Conservation (phyloP, 2,888 invertebrate species). For the Hermaeophaga mercurialis region DNA sequence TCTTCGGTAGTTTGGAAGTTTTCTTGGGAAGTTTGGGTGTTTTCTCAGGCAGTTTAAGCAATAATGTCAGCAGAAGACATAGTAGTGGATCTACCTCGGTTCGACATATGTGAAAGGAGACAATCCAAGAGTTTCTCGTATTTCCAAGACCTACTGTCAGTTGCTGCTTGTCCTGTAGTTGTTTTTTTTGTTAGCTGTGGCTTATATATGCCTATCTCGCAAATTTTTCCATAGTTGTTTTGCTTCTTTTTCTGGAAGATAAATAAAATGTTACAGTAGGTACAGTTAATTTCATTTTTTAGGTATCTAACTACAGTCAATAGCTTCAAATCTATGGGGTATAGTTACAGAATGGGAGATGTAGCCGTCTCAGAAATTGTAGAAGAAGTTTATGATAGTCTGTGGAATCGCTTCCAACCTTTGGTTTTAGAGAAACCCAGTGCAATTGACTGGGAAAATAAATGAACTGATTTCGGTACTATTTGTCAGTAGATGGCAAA, state of each 20-base stretch:
- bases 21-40: no score
- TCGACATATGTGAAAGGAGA: background rate
- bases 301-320: slow-evolving; percentile 3
- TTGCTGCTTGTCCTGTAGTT: slow-evolving; percentile 15
- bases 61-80: no score
- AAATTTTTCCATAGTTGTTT: slow-evolving; percentile 16
- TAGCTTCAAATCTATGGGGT: slow-evolving; percentile 18
- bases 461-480: slow-evolving; percentile 23
- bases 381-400: slow-evolving; percentile 23
- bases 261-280: no score
- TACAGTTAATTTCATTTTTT: background rate
- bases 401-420: slow-evolving; percentile 16
- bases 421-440: slow-evolving; percentile 26
- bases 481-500: slow-evolving; percentile 19
- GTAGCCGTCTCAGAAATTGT: slow-evolving; percentile 22
- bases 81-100: no score
- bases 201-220: slow-evolving; percentile 18
- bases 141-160: slow-evolving; percentile 11
- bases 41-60: no score
- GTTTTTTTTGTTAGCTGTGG: slow-evolving; percentile 15
- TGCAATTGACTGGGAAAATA: slow-evolving; percentile 30
- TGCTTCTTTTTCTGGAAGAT: slow-evolving; percentile 10
- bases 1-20: no score
- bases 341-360: slow-evolving; percentile 23
- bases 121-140: slow-evolving; percentile 18